Evolutionary conservation across 2,113 vertebrate species (phyloP).

Genomic region (Peromyscus californicus): DNA sequence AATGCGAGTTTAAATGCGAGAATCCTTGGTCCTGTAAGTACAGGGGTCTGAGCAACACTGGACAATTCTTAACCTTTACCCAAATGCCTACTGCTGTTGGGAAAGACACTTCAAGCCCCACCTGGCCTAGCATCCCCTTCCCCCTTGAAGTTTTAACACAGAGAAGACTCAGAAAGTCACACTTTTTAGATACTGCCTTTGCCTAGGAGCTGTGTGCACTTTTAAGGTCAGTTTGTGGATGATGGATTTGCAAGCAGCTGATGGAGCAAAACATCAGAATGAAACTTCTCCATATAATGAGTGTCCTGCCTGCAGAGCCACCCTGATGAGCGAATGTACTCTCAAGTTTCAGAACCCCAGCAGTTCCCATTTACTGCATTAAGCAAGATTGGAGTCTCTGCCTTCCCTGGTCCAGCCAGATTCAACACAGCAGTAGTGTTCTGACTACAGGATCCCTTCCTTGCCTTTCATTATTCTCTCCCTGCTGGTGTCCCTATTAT

Average conservation of each 20-base stretch:
- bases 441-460: not conserved
- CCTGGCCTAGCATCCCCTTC: not conserved
- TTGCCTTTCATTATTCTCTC: not conserved
- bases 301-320: not conserved
- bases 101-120: not conserved
- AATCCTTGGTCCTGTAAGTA: not conserved
- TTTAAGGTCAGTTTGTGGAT: constrained; percentile 22
- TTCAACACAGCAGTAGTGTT: not conserved
- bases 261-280: constrained; percentile 47
- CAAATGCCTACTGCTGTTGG: not conserved
- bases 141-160: not conserved
- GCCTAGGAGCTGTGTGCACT: not conserved
- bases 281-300: constrained; percentile 12
- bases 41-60: not conserved
- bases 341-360: constrained; percentile 2
- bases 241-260: not conserved
- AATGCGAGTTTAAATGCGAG: not conserved
- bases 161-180: not conserved
- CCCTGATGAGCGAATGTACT: not conserved
- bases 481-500: not conserved
- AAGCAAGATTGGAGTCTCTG: not conserved
- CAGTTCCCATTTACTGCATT: constrained; percentile 23
- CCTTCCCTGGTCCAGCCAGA: not conserved
- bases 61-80: not conserved
- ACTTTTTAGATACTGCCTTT: not conserved